Percentiles rank a stretch among this genome's conserved stretches.
These are phyloP conservation scores for Neuroterus valhalla DNA, from an alignment of 1,140 invertebrate species.

Conservation along the genomic window DNA sequence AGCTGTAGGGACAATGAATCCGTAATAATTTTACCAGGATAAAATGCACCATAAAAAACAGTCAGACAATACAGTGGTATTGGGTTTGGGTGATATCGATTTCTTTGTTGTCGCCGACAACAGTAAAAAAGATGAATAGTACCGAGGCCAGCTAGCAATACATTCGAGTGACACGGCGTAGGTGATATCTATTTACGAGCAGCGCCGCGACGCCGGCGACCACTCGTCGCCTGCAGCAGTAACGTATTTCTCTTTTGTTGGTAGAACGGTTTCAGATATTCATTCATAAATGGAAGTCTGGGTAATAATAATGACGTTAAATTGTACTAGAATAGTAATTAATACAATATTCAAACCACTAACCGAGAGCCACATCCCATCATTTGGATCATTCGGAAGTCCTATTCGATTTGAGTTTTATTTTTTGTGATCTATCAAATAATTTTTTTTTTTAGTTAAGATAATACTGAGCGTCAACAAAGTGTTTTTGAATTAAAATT, in stretches of 20 bases:
- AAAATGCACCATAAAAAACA: neutral
- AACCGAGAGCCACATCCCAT: no score
- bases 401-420: no score
- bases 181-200: constrained; percentile 15
- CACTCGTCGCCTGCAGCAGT: constrained; percentile 25
- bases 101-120: constrained; percentile 21
- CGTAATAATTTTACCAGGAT: constrained; percentile 10
- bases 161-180: constrained; percentile 18
- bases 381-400: no score
- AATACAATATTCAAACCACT: no score
- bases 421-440: no score
- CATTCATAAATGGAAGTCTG: constrained; percentile 14
- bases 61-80: constrained; percentile 2
- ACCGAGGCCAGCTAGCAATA: constrained; percentile 22
- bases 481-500: no score
- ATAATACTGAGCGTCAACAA: no score
- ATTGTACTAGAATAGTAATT: no score
- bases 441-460: no score
- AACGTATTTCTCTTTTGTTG: constrained; percentile 22
- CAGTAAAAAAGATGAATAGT: constrained; percentile 28
- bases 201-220: constrained; percentile 19
- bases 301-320: neutral
- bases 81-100: constrained; percentile 21
- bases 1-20: constrained; percentile 12
- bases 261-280: neutral